Evolutionary conservation across 2,888 invertebrate species (phyloP), one percentile per base, ranked within the genome.

Genomic region (Chrysolina oricalcia): DNA sequence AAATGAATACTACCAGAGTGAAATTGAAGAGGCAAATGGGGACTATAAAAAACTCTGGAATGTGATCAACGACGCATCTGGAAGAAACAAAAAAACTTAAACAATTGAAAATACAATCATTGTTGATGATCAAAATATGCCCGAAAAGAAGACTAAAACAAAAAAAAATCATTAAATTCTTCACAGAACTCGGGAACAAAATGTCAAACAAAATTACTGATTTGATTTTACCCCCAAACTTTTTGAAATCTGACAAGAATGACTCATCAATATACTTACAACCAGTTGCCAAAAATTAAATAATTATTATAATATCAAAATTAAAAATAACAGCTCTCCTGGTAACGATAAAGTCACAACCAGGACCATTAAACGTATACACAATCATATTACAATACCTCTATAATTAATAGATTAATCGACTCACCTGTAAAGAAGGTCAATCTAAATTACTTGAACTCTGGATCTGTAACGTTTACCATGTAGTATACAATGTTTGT

Each of bases 281-380:
- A 50, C 64, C 64, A 43, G 43, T 64, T 1, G 19, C 43, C 1
- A 35, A 43, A 35, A 64, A 23, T 43, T 17, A 64, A 43, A 64
- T 64, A 21, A 64, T 43, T 43, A 64, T 40, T 13, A 27, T 40
- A 17, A 63, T 35, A 63, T 63, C 40, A 15, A 40, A 27, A 63
- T 17, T 63, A 41, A 64, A 41, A 64, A 21, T 41, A 64, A 64
- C 27, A 64, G 40, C 15, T 35, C 64, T 40, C 64, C 64, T 40
- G 64, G 64, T 43, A 43, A 64, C 10, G 64, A 64, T 64, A 43
- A 43, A 64, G 17, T 64, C 43, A 43, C 43, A 43, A 43, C 35
- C 4, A 43, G 17, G 35, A 63, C 43, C 64, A 41, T 41, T 43
- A 64, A 41, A 43, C 43, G 2, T 64, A 64, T 43, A 64, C 64